Conservation (phyloP, 2,113 vertebrate genomes). For the Acanthochromis polyacanthus region DNA sequence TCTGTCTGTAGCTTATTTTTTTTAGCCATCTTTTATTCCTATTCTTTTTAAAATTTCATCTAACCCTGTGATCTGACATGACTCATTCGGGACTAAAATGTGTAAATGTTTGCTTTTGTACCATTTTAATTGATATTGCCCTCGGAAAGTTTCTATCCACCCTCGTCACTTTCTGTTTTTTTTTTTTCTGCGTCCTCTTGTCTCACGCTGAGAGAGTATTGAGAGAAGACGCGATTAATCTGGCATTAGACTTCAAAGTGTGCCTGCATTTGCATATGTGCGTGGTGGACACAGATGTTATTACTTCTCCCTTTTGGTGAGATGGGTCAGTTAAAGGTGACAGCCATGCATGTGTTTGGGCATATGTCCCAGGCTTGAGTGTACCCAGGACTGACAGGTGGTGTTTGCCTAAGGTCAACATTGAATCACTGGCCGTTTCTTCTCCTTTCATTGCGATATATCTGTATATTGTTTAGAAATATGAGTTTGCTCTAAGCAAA, state of each 20-base stretch:
- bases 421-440: background rate
- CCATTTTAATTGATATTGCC: background rate
- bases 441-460: conserved; percentile 2
- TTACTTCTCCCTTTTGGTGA: conserved; percentile 31
- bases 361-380: conserved; percentile 12
- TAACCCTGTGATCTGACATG: conserved; percentile 4
- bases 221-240: conserved; percentile 13
- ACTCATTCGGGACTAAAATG: conserved; percentile 1
- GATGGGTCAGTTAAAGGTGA: conserved; percentile 38
- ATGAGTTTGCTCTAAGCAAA: background rate
- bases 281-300: conserved; percentile 39
- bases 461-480: conserved; percentile 23
- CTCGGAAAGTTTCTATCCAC: conserved; percentile 6
- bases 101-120: background rate
- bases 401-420: conserved; percentile 9
- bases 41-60: background rate
- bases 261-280: conserved; percentile 2
- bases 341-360: background rate
- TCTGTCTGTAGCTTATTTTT: background rate
- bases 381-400: conserved; percentile 12
- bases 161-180: background rate
- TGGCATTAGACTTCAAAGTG: conserved; percentile 30
- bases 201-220: conserved; percentile 3
- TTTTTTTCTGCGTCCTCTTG: background rate
- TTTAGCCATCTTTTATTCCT: background rate